These are phyloP conservation scores for Lumbricus terrestris DNA, from an alignment of 2,888 invertebrate genomes.

Conservation along the genomic window DNA sequence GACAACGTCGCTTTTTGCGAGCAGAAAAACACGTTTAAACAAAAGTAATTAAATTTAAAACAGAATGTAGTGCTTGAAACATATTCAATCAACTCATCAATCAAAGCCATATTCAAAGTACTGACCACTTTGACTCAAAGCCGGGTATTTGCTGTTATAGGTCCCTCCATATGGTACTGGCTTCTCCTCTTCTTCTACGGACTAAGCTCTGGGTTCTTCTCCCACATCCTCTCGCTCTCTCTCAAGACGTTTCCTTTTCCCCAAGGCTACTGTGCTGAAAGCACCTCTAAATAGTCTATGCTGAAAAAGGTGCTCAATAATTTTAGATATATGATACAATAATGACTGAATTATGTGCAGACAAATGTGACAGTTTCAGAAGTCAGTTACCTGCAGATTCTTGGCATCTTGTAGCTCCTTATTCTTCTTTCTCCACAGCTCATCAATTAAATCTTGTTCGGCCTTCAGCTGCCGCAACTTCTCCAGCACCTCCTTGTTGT, in stretches of 20 bases:
- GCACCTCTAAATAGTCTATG: too few relatives aligned
- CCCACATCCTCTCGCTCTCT: too few relatives aligned
- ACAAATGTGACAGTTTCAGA: neutral
- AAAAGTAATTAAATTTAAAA: neutral
- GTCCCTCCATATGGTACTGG: too few relatives aligned
- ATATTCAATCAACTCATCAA: neutral
- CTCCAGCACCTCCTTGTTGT: conserved; percentile 73
- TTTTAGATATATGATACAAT: neutral
- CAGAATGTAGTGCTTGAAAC: neutral
- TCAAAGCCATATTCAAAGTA: neutral
- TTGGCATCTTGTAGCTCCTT: conserved; percentile 82
- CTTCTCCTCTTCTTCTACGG: too few relatives aligned
- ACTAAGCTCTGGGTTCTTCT: too few relatives aligned
- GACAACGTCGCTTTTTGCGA: neutral
- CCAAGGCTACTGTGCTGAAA: too few relatives aligned
- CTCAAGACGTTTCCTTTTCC: too few relatives aligned
- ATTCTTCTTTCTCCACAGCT: conserved; percentile 81
- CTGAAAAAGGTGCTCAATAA: too few relatives aligned
- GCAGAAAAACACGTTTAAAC: neutral
- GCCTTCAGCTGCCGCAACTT: conserved; percentile 72
- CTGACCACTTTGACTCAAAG: too few relatives aligned
- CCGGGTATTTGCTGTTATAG: too few relatives aligned
- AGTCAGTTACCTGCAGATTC: conserved; percentile 68
- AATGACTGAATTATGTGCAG: neutral
- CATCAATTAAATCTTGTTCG: conserved; percentile 74